Evolutionary conservation across 2,888 invertebrate genomes (phyloP).

Genomic region (Corbicula japonica): DNA sequence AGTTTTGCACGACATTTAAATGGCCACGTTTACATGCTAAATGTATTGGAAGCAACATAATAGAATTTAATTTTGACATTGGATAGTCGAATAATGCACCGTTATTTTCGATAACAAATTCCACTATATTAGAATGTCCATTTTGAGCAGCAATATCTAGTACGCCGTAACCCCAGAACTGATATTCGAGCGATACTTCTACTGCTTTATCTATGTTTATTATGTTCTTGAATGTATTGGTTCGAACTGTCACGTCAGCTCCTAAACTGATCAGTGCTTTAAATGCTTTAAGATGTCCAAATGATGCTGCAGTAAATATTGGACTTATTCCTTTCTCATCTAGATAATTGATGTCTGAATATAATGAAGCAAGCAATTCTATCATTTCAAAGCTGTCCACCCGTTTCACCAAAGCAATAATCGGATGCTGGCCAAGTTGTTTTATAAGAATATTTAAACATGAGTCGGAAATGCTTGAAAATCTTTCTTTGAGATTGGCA

Average conservation of each 20-base stretch:
- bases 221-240: background rate
- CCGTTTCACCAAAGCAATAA: background rate
- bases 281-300: conserved; percentile 1
- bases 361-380: background rate
- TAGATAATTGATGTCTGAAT: background rate
- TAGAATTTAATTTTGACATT: background rate
- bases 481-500: background rate
- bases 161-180: conserved; percentile 2
- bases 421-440: background rate
- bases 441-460: background rate
- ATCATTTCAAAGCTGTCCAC: background rate
- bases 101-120: background rate
- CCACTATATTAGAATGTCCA: background rate
- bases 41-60: conserved; percentile 5
- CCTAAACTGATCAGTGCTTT: background rate
- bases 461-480: background rate
- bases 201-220: conserved; percentile 5
- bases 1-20: background rate
- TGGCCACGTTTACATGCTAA: conserved; percentile 12
- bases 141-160: conserved; percentile 11
- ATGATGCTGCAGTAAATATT: conserved; percentile 2
- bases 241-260: background rate
- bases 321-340: background rate
- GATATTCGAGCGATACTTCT: conserved; percentile 1
- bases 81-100: conserved; percentile 1